Conservation (phyloP, 2,888 invertebrate species). For the Polyommatus icarus region DNA sequence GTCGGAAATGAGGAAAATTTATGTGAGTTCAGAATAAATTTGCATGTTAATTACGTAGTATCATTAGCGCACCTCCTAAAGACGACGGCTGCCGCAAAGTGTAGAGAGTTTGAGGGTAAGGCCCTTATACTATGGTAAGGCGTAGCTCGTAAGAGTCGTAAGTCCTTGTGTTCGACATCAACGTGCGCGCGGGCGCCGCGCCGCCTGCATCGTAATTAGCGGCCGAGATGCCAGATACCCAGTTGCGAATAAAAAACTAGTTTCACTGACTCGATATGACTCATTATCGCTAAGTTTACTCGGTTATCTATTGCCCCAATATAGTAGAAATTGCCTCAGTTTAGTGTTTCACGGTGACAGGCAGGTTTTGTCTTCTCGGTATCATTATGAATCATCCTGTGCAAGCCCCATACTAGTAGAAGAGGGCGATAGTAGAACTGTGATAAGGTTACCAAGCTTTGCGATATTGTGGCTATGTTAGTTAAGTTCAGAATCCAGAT, state of each 20-base stretch:
- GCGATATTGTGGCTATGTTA: not conserved
- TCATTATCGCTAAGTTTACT: not conserved
- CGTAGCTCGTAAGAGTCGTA: slow-evolving; percentile 28
- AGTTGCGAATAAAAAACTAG: slow-evolving; percentile 46
- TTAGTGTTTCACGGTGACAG: not conserved
- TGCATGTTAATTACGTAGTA: not conserved
- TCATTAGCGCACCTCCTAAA: not conserved
- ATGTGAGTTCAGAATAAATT: slow-evolving; percentile 8
- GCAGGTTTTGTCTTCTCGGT: not conserved
- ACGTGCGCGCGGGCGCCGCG: slow-evolving; percentile 59
- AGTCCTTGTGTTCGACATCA: slow-evolving; percentile 66
- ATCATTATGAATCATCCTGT: not conserved
- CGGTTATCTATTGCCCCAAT: not conserved
- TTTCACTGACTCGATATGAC: slow-evolving; percentile 35
- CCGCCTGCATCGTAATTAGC: slow-evolving; percentile 68
- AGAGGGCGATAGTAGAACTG: not conserved
- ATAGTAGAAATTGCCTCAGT: not conserved
- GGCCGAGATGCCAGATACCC: slow-evolving; percentile 63
- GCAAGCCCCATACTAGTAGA: not conserved
- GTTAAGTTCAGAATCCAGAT: not conserved
- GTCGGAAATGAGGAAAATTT: slow-evolving; percentile 19
- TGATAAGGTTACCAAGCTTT: not conserved
- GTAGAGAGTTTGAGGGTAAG: slow-evolving; percentile 26
- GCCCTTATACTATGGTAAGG: slow-evolving; percentile 2
- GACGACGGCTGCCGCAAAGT: not conserved